phyloP scores from a whole-genome alignment of 2,113 vertebrate genomes.

The Dissostichus mawsoni region DNA sequence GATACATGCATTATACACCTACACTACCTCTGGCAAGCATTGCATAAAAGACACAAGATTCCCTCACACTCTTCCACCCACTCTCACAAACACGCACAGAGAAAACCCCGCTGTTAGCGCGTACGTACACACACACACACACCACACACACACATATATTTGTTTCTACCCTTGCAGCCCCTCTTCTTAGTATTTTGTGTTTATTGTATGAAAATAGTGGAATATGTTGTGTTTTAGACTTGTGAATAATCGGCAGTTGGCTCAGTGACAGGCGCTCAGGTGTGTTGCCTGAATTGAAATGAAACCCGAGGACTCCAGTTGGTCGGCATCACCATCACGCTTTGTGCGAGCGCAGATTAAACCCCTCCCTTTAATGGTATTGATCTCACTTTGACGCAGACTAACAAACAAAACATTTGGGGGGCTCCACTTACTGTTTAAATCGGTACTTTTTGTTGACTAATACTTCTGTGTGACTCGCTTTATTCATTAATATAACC shows the following conservation, averaged over 20 bases:
- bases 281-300: conserved; percentile 1
- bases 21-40: conserved; percentile 67
- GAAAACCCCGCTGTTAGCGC: conserved; percentile 67
- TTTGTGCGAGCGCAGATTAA: not conserved
- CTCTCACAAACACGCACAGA: conserved; percentile 62
- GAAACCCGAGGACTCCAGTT: conserved; percentile 7
- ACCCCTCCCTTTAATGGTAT: not conserved
- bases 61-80: conserved; percentile 74
- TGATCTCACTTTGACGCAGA: conserved; percentile 12
- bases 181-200: conserved; percentile 28
- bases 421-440: not conserved
- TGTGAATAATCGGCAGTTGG: conserved; percentile 30
- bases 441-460: no score
- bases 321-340: not conserved
- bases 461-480: no score
- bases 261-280: not conserved
- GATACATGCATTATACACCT: conserved; percentile 53
- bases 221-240: not conserved
- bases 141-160: conserved; percentile 4
- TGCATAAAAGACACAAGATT: conserved; percentile 68
- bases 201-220: conserved; percentile 19
- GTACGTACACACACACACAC: not conserved
- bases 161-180: conserved; percentile 29
- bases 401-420: conserved; percentile 2
- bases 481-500: no score